These are phyloP conservation scores for Cassiopea andromeda DNA, from an alignment of 30 jellyfish, hydroid and myxozoan species.

Conservation along the genomic window DNA sequence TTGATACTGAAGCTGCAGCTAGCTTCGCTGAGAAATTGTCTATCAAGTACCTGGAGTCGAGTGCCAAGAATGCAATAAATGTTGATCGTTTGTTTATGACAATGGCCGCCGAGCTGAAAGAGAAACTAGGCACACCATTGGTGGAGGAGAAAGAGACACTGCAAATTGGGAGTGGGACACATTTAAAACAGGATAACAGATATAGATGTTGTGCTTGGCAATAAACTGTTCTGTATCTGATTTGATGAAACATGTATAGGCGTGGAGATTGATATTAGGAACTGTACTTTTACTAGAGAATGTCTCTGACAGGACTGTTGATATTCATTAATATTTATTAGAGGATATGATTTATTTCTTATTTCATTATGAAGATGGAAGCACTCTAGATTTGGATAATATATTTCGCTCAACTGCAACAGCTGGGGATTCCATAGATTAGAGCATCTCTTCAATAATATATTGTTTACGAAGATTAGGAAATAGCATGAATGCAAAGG, in stretches of 20 bases:
- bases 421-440: too few relatives aligned
- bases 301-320: too few relatives aligned
- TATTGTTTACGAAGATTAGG: too few relatives aligned
- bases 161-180: constrained; percentile 37
- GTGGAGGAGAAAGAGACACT: constrained; percentile 44
- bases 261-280: not conserved
- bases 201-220: constrained; percentile 56
- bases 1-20: constrained; percentile 74
- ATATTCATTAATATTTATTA: too few relatives aligned
- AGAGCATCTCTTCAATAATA: too few relatives aligned
- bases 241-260: not conserved
- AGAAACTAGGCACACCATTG: constrained; percentile 72
- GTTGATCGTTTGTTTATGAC: constrained; percentile 76
- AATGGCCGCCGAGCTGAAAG: constrained; percentile 81
- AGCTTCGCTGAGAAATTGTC: constrained; percentile 76
- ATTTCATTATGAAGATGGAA: too few relatives aligned
- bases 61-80: constrained; percentile 76
- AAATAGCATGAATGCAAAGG: too few relatives aligned
- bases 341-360: too few relatives aligned
- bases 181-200: constrained; percentile 19
- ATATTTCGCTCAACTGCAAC: too few relatives aligned
- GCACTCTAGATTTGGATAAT: too few relatives aligned
- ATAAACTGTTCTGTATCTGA: not conserved
- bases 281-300: too few relatives aligned
- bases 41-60: constrained; percentile 65